Conservation (phyloP, 2,113 vertebrate genomes). For the Hippocampus guttulatus region DNA sequence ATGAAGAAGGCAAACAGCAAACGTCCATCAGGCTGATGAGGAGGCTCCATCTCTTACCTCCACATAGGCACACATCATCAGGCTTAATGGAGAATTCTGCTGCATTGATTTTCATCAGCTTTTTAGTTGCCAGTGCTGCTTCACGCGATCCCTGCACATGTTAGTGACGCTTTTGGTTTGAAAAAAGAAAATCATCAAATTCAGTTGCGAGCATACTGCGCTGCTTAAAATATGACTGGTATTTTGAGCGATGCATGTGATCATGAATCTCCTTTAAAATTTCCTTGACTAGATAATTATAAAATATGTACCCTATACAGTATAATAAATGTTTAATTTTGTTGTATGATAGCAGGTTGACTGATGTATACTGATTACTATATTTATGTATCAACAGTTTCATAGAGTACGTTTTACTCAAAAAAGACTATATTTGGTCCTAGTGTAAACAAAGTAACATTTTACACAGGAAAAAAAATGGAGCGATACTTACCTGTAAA, state of each 20-base stretch:
- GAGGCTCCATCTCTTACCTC: conserved; percentile 71
- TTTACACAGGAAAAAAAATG: too few species aligned
- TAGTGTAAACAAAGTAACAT: too few species aligned
- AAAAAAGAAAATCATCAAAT: conserved; percentile 17
- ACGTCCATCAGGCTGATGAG: conserved; percentile 47
- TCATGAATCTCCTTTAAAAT: background rate
- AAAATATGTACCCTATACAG: background rate
- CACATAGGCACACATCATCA: conserved; percentile 67
- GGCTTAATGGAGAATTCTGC: conserved; percentile 71
- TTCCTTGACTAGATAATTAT: background rate
- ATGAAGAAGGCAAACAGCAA: conserved; percentile 76
- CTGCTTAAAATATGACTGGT: background rate
- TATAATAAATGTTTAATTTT: background rate
- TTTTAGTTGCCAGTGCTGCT: conserved; percentile 67
- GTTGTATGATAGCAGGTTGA: too few species aligned
- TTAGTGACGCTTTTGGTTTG: conserved; percentile 12
- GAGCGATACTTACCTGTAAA: too few species aligned
- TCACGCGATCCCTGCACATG: conserved; percentile 30
- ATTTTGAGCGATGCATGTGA: background rate
- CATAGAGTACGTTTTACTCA: too few species aligned
- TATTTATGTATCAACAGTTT: too few species aligned
- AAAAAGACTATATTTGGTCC: too few species aligned
- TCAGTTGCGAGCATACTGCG: background rate
- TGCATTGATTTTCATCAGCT: conserved; percentile 79
- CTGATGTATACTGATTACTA: too few species aligned